Conservation (phyloP, 2,797 vertebrate species). For the Melanotaenia maccullochi region DNA sequence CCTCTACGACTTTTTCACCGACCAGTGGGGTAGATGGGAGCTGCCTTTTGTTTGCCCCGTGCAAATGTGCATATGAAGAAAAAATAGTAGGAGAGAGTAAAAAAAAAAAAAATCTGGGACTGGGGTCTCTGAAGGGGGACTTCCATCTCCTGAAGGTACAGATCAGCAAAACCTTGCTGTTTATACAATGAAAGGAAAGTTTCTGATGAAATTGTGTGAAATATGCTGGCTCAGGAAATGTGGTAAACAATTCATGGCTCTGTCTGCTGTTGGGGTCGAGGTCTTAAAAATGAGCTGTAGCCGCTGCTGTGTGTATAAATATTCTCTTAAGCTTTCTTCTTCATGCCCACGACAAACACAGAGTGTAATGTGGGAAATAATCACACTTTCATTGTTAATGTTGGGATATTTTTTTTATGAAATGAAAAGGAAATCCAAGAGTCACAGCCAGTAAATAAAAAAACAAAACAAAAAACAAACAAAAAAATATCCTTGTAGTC, state of each 20-base stretch:
- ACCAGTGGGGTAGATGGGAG: slow-evolving; percentile 50
- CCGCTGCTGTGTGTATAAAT: slow-evolving; percentile 35
- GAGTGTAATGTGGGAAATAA: background rate
- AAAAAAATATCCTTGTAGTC: background rate
- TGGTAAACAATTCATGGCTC: slow-evolving; percentile 46
- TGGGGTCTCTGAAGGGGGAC: slow-evolving; percentile 57
- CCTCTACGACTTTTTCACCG: slow-evolving; percentile 60
- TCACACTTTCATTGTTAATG: background rate
- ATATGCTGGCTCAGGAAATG: slow-evolving; percentile 65
- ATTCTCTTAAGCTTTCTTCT: slow-evolving; percentile 15
- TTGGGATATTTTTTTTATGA: background rate
- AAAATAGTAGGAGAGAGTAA: background rate
- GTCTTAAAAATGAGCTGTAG: slow-evolving; percentile 42
- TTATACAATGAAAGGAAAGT: slow-evolving; percentile 58
- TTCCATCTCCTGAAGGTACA: slow-evolving; percentile 61
- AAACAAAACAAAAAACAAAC: background rate
- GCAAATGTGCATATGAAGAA: slow-evolving; percentile 41
- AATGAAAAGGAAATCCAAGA: slow-evolving; percentile 10
- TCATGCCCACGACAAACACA: slow-evolving; percentile 13
- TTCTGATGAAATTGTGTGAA: slow-evolving; percentile 67
- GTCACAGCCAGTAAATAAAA: background rate
- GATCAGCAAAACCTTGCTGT: slow-evolving; percentile 67
- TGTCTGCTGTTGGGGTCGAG: slow-evolving; percentile 26
- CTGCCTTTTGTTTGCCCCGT: slow-evolving; percentile 66
- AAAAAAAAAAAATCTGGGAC: slow-evolving; percentile 14